A percentile compares a stretch with the other conserved stretches of the same genome.
phyloP scores from a whole-genome alignment of 1,140 invertebrate genomes.

The Brachionus sp. region DNA sequence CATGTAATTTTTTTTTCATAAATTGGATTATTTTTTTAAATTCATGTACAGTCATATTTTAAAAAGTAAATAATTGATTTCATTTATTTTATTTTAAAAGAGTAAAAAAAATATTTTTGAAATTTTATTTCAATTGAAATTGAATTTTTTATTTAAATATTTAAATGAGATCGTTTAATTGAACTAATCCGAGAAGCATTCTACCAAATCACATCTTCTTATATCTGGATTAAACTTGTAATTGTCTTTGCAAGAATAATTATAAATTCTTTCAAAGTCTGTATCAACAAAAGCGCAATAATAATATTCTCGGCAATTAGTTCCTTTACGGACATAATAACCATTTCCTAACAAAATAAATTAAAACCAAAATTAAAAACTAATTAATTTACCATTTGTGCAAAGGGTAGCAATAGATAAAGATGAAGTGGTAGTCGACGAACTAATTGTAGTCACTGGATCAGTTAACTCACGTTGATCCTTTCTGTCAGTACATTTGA shows the following conservation, averaged over 20 bases:
- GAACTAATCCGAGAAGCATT: not conserved
- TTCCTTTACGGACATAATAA: constrained; percentile 6
- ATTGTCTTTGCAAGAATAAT: constrained; percentile 23
- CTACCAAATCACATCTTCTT: not conserved
- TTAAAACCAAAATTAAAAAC: not conserved
- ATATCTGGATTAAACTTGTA: constrained; percentile 22
- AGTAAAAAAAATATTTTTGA: not conserved
- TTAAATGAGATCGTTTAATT: not conserved
- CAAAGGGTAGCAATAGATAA: not conserved
- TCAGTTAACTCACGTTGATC: not conserved
- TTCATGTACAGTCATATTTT: too few relatives aligned
- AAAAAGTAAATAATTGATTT: too few relatives aligned
- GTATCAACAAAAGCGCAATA: constrained; percentile 29
- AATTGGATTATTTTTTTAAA: too few relatives aligned
- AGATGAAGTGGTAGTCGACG: not conserved
- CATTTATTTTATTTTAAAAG: too few relatives aligned
- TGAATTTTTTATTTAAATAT: not conserved
- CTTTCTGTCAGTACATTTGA: not conserved
- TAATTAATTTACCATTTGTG: not conserved
- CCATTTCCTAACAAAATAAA: constrained; percentile 12
- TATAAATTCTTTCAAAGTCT: constrained; percentile 19
- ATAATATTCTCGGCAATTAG: constrained; percentile 6
- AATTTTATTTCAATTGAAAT: constrained; percentile 1
- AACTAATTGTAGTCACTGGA: not conserved
- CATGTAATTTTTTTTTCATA: too few relatives aligned